A percentile compares a stretch with the other conserved stretches of the same genome.
Evolutionary conservation across 2,113 vertebrate species (phyloP).

Genomic region (Meleagris gallopavo): DNA sequence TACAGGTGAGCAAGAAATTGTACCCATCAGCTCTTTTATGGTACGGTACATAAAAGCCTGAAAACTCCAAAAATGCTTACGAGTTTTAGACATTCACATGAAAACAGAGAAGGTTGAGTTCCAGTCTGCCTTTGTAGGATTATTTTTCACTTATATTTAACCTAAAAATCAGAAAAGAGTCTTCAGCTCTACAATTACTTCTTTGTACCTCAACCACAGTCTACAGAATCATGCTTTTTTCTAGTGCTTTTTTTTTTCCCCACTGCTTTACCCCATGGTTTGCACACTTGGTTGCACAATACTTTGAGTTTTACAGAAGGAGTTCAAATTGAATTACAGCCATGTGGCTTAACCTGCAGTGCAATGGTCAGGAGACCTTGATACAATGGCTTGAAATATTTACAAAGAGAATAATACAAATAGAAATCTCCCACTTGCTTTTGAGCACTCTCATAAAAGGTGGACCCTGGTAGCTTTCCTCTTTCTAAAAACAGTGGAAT

Average conservation of each 20-base stretch:
- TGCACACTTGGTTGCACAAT: background rate
- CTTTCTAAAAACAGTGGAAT: background rate
- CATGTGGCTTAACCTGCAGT: background rate
- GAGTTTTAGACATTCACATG: background rate
- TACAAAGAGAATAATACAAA: background rate
- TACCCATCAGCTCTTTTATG: background rate
- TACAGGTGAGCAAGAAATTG: background rate
- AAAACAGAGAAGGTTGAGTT: background rate
- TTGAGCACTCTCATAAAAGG: background rate
- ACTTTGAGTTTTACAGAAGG: background rate
- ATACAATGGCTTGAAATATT: background rate
- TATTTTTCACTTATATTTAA: background rate
- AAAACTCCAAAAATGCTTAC: background rate
- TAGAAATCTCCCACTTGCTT: background rate
- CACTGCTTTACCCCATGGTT: accelerated
- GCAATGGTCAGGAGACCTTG: background rate
- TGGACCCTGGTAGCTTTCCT: background rate
- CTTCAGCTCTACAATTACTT: background rate
- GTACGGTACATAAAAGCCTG: background rate
- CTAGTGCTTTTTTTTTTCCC: background rate
- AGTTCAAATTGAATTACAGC: background rate
- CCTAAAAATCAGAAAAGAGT: background rate
- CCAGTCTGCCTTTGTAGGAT: background rate
- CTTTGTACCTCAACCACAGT: background rate
- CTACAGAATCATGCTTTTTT: background rate